phyloP scores from a whole-genome alignment of 2,888 invertebrate species.

The Eretmocerus hayati region DNA sequence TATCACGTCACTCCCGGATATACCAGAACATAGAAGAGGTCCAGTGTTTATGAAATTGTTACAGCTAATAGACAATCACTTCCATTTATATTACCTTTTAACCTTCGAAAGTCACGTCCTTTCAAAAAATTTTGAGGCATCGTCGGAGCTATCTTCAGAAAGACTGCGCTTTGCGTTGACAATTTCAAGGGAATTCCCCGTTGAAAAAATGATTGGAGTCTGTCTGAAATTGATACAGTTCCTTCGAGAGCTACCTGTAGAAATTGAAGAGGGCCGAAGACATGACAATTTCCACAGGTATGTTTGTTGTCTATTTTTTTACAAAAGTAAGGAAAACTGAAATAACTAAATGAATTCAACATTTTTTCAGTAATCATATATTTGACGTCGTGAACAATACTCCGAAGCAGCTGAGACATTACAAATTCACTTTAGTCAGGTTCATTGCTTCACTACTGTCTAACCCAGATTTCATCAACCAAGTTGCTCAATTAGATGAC shows the following conservation, averaged over 20 bases:
- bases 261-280: conserved; percentile 48
- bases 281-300: conserved; percentile 21
- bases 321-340: not conserved
- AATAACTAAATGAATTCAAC: not conserved
- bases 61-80: conserved; percentile 62
- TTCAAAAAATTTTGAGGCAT: conserved; percentile 37
- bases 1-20: conserved; percentile 82
- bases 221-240: conserved; percentile 63
- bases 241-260: conserved; percentile 60
- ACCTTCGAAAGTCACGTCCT: conserved; percentile 65
- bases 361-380: conserved; percentile 43
- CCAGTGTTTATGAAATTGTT: conserved; percentile 75
- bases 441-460: conserved; percentile 66
- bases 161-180: conserved; percentile 60
- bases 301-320: not conserved
- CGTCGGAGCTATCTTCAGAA: conserved; percentile 43
- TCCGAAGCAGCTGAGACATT: conserved; percentile 73
- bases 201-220: conserved; percentile 56
- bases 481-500: conserved; percentile 53
- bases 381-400: conserved; percentile 61
- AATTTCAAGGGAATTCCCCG: conserved; percentile 61
- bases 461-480: conserved; percentile 61
- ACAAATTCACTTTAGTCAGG: conserved; percentile 71
- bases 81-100: conserved; percentile 66
- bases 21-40: conserved; percentile 84